Evolutionary conservation across 2,888 invertebrate genomes (phyloP).

Genomic region (Polyploca ridens): DNA sequence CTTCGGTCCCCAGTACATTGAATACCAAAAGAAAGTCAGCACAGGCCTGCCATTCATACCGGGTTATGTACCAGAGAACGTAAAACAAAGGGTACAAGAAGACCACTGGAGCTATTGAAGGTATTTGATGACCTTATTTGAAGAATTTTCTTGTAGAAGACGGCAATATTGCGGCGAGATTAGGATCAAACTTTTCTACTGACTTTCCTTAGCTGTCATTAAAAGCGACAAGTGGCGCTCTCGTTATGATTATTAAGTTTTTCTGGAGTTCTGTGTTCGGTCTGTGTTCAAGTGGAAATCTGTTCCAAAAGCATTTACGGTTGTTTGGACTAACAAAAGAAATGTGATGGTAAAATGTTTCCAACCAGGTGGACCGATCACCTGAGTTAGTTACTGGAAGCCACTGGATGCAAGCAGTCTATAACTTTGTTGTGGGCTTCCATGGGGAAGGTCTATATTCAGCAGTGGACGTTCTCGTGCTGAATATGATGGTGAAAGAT

Average conservation of each 20-base stretch:
- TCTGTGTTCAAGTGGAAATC: background rate
- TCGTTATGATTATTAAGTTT: background rate
- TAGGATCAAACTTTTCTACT: background rate
- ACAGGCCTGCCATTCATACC: slow-evolving; percentile 46
- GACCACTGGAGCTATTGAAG: slow-evolving; percentile 52
- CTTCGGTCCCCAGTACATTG: slow-evolving; percentile 94
- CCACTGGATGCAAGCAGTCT: too few species aligned
- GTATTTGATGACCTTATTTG: slow-evolving; percentile 13
- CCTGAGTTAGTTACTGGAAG: too few species aligned
- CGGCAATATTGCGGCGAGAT: background rate
- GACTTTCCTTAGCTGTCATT: background rate
- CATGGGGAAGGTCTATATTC: too few species aligned
- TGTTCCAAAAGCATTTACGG: too few species aligned
- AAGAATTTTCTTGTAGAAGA: background rate
- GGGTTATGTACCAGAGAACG: slow-evolving; percentile 79
- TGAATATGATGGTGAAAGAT: too few species aligned
- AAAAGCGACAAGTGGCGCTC: background rate
- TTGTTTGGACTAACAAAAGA: too few species aligned
- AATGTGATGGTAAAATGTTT: too few species aligned
- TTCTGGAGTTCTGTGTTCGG: background rate
- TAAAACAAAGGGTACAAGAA: slow-evolving; percentile 28
- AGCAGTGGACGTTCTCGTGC: too few species aligned
- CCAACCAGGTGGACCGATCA: too few species aligned
- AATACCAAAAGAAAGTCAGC: slow-evolving; percentile 91
- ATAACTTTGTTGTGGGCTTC: too few species aligned